Conservation (phyloP, 2,113 vertebrate species). For the Gallinago media region DNA sequence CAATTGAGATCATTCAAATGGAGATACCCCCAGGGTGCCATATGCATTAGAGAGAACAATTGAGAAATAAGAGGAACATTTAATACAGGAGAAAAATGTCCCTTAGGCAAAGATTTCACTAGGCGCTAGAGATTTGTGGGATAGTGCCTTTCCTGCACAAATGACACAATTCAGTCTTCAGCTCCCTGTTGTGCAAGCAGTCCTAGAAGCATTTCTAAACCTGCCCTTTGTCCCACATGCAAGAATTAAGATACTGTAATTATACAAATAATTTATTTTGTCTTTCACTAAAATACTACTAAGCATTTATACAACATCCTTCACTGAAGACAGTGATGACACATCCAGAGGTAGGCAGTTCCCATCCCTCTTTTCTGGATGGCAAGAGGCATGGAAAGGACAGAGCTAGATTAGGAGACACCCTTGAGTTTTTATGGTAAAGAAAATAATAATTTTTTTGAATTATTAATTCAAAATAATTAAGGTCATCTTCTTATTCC, state of each 20-base stretch:
- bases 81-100: not conserved
- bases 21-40: not conserved
- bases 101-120: conserved; percentile 32
- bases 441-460: too few relatives aligned
- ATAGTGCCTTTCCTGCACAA: not conserved
- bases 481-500: not conserved
- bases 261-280: not conserved
- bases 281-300: not conserved
- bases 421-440: not conserved
- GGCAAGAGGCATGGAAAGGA: not conserved
- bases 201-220: not conserved
- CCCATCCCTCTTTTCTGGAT: not conserved
- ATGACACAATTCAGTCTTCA: not conserved
- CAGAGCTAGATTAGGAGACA: not conserved
- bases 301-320: not conserved
- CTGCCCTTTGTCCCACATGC: not conserved
- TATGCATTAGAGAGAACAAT: not conserved
- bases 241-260: not conserved
- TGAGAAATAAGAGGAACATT: conserved; percentile 27
- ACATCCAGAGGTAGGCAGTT: not conserved
- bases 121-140: not conserved
- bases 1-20: not conserved
- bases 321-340: not conserved
- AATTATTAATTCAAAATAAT: not conserved
- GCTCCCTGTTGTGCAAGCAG: not conserved